Percentiles rank a stretch among this genome's conserved stretches.
Conservation (phyloP, 2,888 invertebrate genomes). For the Conops quadrifasciatus region DNA sequence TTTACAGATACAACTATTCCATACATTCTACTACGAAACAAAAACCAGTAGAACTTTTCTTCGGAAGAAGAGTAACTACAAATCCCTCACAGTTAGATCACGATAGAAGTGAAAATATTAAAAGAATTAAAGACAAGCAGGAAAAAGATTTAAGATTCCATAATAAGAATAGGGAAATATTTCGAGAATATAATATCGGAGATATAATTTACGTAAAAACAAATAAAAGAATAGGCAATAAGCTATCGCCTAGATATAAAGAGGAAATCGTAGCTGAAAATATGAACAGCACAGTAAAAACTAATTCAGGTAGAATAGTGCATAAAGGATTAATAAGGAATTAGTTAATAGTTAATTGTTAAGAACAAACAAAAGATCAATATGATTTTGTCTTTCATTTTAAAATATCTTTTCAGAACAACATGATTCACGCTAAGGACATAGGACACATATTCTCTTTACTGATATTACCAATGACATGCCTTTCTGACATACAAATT, state of each 20-base stretch:
- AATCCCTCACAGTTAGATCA: conserved; percentile 29
- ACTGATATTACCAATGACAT: not conserved
- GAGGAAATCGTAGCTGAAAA: conserved; percentile 39
- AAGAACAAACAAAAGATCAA: no score
- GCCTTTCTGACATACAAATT: conserved; percentile 21
- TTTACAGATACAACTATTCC: conserved; percentile 19
- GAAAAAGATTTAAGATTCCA: conserved; percentile 32
- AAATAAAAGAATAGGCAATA: conserved; percentile 39
- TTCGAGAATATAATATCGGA: conserved; percentile 37
- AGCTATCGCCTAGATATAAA: conserved; percentile 38
- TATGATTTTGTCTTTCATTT: not conserved
- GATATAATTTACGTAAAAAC: conserved; percentile 38
- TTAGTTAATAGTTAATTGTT: not conserved
- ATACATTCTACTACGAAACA: conserved; percentile 14
- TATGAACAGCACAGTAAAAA: conserved; percentile 3
- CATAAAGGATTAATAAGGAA: conserved; percentile 3
- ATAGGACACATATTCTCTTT: conserved; percentile 2
- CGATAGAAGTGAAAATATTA: conserved; percentile 22
- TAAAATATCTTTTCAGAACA: not conserved
- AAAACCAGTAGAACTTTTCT: conserved; percentile 35
- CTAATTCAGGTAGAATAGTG: conserved; percentile 12
- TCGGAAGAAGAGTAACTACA: conserved; percentile 29
- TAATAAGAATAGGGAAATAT: conserved; percentile 37
- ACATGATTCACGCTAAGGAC: not conserved
- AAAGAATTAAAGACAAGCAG: conserved; percentile 35